Percentiles rank a stretch among this genome's conserved stretches.
phyloP scores from a whole-genome alignment of 2,888 invertebrate genomes.

The Cordilura impudica region DNA sequence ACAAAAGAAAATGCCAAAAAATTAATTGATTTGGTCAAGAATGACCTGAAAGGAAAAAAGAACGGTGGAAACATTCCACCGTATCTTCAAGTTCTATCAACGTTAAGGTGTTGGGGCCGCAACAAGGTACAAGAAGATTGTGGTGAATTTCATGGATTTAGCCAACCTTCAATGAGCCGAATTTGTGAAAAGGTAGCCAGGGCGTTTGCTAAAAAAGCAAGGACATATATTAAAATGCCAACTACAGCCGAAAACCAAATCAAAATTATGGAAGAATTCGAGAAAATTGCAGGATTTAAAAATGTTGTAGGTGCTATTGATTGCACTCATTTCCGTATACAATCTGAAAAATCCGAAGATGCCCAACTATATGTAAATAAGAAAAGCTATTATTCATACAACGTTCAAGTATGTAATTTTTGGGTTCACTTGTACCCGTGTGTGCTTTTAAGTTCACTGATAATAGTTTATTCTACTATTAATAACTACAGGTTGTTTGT shows the following conservation, averaged over 20 bases:
- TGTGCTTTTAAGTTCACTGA: background rate
- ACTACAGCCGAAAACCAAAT: background rate
- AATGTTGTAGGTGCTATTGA: background rate
- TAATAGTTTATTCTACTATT: background rate
- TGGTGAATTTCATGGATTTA: background rate
- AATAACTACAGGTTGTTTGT: background rate
- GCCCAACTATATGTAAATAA: background rate
- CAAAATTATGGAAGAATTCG: background rate
- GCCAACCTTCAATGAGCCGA: background rate
- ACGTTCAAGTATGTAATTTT: background rate
- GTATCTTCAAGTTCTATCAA: background rate
- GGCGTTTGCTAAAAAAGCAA: background rate
- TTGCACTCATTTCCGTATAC: background rate
- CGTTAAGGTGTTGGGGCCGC: no score
- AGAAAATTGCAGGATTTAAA: background rate
- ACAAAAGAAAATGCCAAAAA: background rate
- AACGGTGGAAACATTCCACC: background rate
- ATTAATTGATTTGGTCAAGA: background rate
- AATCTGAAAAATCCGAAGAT: background rate
- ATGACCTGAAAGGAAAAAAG: background rate
- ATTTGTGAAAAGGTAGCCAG: background rate
- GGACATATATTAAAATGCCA: background rate
- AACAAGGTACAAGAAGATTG: no score
- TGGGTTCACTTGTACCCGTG: background rate
- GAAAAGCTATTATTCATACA: background rate